These are phyloP conservation scores for Agrotis exclamationis DNA, from an alignment of 2,888 invertebrate genomes.

Conservation along the genomic window DNA sequence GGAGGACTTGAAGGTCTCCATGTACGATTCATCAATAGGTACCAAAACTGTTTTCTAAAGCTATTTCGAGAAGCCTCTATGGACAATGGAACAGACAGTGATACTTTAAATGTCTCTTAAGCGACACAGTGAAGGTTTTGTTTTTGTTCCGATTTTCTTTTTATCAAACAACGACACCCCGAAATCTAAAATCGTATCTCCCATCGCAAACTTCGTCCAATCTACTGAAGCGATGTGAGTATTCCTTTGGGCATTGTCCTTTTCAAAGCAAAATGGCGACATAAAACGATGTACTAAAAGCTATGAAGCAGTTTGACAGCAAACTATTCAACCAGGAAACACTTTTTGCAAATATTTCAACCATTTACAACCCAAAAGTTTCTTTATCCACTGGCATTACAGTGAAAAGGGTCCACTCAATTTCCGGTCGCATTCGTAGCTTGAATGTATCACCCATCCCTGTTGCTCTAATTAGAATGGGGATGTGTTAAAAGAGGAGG, in stretches of 20 bases:
- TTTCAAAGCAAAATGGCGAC: constrained; percentile 23
- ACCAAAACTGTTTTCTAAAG: too few relatives aligned
- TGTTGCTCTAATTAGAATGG: constrained; percentile 57
- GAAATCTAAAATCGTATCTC: constrained; percentile 27
- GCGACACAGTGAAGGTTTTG: too few relatives aligned
- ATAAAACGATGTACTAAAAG: constrained; percentile 24
- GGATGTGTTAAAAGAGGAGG: constrained; percentile 49
- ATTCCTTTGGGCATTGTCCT: constrained; percentile 35
- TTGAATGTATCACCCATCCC: constrained; percentile 63
- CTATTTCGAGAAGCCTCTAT: too few relatives aligned
- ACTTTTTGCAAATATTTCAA: constrained; percentile 49
- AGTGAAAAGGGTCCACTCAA: constrained; percentile 82
- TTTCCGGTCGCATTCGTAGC: constrained; percentile 74
- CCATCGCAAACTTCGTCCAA: constrained; percentile 19
- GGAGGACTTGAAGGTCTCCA: too few relatives aligned
- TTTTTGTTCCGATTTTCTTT: background rate
- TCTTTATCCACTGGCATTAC: constrained; percentile 57
- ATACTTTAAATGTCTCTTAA: too few relatives aligned
- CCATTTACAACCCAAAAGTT: constrained; percentile 60
- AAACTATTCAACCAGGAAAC: constrained; percentile 28
- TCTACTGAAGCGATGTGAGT: constrained; percentile 26
- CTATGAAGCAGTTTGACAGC: constrained; percentile 29
- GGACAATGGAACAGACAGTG: background rate
- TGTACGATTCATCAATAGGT: too few relatives aligned
- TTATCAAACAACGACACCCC: constrained; percentile 4